phyloP scores from a whole-genome alignment of 2,113 vertebrate genomes.

The Melanotaenia duboulayi region DNA sequence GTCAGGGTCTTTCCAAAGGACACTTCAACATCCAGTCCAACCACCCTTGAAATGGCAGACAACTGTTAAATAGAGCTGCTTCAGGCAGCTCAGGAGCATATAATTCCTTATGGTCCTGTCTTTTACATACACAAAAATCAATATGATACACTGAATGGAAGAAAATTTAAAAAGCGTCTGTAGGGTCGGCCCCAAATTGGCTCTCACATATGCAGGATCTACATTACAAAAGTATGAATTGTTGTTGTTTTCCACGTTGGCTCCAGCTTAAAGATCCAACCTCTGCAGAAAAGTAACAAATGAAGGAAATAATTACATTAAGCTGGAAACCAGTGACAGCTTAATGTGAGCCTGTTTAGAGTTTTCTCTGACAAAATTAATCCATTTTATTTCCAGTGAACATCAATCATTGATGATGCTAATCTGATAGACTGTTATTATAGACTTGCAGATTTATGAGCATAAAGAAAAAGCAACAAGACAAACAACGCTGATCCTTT shows the following conservation, averaged over 20 bases:
- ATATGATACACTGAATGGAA: background rate
- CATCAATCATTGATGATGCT: conserved; percentile 26
- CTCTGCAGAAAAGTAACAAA: background rate
- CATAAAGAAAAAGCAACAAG: background rate
- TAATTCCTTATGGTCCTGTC: background rate
- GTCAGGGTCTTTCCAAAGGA: too few relatives aligned
- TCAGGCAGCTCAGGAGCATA: background rate
- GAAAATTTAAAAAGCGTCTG: background rate
- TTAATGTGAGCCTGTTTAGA: background rate
- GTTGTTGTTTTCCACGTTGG: background rate
- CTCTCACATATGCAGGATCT: background rate
- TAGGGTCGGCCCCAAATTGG: background rate
- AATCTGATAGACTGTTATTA: conserved; percentile 18
- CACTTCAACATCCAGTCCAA: too few relatives aligned
- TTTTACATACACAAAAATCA: background rate
- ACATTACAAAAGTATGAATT: background rate
- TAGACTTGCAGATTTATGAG: background rate
- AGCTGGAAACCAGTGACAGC: conserved; percentile 9
- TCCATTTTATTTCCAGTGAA: conserved; percentile 13
- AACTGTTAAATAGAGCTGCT: too few relatives aligned
- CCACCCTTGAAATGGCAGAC: too few relatives aligned
- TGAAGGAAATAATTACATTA: conserved; percentile 1
- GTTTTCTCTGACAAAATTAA: conserved; percentile 22
- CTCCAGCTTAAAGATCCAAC: background rate
- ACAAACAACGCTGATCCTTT: background rate